phyloP scores from a whole-genome alignment of 2,888 invertebrate genomes.

The Muscina levida region DNA sequence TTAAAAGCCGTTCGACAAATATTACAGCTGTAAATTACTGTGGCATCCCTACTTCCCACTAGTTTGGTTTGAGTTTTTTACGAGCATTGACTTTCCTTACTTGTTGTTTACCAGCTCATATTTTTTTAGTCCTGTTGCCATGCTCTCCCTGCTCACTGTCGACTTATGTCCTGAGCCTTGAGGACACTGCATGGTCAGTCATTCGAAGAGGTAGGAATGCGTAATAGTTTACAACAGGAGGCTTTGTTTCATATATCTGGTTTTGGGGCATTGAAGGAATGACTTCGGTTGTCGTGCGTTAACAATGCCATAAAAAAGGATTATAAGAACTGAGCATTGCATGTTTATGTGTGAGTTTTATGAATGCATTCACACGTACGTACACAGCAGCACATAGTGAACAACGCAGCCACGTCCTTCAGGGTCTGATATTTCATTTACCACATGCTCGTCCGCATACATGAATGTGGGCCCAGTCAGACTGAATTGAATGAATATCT shows the following conservation, averaged over 20 bases:
- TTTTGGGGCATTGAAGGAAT: neutral
- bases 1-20: too few relatives aligned
- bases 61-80: slow-evolving; percentile 7
- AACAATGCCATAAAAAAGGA: slow-evolving; percentile 18
- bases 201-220: neutral
- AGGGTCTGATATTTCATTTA: slow-evolving; percentile 28
- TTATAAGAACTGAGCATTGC: slow-evolving; percentile 8
- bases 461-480: neutral
- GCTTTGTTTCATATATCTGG: neutral
- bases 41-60: neutral
- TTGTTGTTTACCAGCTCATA: neutral
- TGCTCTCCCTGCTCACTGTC: slow-evolving; percentile 14
- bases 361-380: neutral
- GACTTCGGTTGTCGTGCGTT: neutral
- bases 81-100: slow-evolving; percentile 5
- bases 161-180: slow-evolving; percentile 14
- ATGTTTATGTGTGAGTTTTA: neutral
- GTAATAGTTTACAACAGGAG: neutral
- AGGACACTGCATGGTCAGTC: too few relatives aligned
- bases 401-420: slow-evolving; percentile 1
- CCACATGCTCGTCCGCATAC: neutral
- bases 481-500: neutral
- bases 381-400: slow-evolving; percentile 6
- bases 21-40: too few relatives aligned
- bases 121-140: slow-evolving; percentile 26